Conservation (phyloP, 2,797 vertebrate genomes). For the Lophotriccus pileatus region DNA sequence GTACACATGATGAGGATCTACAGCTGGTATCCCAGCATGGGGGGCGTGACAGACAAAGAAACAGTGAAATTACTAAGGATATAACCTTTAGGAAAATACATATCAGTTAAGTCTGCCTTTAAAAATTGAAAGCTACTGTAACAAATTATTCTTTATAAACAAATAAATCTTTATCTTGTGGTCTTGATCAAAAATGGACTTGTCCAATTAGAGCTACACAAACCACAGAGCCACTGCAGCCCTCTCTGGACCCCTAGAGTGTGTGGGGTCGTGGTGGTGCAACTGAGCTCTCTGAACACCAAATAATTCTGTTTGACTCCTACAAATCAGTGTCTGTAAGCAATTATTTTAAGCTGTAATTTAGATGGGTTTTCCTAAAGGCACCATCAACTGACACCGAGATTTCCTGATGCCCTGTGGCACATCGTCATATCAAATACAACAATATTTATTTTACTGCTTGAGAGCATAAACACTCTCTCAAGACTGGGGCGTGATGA, state of each 20-base stretch:
- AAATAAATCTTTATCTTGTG: not conserved
- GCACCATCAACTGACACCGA: not conserved
- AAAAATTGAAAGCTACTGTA: not conserved
- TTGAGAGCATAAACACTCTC: not conserved
- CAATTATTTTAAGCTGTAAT: conserved; percentile 9
- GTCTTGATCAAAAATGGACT: not conserved
- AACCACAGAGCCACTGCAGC: not conserved
- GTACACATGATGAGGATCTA: not conserved
- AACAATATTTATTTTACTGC: conserved; percentile 4
- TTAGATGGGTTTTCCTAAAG: not conserved
- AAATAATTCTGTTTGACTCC: not conserved
- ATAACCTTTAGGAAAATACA: not conserved
- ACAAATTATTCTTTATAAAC: not conserved
- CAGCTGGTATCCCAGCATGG: not conserved
- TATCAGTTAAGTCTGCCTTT: not conserved
- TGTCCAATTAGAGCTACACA: not conserved
- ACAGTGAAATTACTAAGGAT: not conserved
- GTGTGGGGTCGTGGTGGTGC: not conserved
- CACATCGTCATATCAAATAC: not conserved
- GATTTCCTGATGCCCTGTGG: not conserved
- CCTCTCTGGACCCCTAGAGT: not conserved
- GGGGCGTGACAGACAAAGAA: not conserved
- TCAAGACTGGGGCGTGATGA: not conserved
- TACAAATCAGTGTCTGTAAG: not conserved
- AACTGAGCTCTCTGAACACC: not conserved